Evolutionary conservation across 2,888 invertebrate species (phyloP).

Genomic region (Agrenia bidenticulata): DNA sequence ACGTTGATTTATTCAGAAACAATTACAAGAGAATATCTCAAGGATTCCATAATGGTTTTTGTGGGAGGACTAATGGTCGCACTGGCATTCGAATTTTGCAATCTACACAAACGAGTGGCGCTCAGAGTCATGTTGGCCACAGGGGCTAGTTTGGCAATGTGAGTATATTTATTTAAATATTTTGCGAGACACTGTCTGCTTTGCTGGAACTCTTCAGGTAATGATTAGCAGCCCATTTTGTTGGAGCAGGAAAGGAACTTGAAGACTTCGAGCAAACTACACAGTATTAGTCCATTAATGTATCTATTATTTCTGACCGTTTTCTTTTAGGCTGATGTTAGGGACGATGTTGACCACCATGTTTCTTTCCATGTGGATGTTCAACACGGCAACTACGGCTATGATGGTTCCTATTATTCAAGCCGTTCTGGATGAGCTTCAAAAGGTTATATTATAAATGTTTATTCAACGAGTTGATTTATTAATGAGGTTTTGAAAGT

Average conservation of each 20-base stretch:
- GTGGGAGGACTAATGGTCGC: constrained; percentile 60
- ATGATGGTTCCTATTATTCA: constrained; percentile 53
- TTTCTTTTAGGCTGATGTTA: constrained; percentile 54
- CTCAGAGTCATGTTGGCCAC: constrained; percentile 57
- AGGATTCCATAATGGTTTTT: constrained; percentile 54
- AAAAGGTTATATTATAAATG: too few species aligned
- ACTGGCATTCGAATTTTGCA: constrained; percentile 59
- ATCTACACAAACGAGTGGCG: constrained; percentile 60
- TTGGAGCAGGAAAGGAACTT: too few species aligned
- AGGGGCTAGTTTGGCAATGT: constrained; percentile 45
- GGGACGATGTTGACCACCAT: constrained; percentile 59
- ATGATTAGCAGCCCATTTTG: too few species aligned
- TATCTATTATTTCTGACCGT: neutral
- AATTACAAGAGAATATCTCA: constrained; percentile 51
- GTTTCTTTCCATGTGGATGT: constrained; percentile 61
- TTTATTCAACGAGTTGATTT: too few species aligned
- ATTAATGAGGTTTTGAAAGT: too few species aligned
- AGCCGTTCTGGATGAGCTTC: constrained; percentile 78
- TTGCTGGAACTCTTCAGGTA: too few species aligned
- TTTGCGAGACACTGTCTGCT: too few species aligned
- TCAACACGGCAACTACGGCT: constrained; percentile 59
- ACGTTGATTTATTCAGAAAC: too few species aligned
- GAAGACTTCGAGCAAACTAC: too few species aligned
- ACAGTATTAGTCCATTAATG: neutral
- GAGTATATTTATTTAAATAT: constrained; percentile 8